Evolutionary conservation across 2,797 vertebrate genomes (phyloP).

Genomic region (Orientallactaga sibirica): DNA sequence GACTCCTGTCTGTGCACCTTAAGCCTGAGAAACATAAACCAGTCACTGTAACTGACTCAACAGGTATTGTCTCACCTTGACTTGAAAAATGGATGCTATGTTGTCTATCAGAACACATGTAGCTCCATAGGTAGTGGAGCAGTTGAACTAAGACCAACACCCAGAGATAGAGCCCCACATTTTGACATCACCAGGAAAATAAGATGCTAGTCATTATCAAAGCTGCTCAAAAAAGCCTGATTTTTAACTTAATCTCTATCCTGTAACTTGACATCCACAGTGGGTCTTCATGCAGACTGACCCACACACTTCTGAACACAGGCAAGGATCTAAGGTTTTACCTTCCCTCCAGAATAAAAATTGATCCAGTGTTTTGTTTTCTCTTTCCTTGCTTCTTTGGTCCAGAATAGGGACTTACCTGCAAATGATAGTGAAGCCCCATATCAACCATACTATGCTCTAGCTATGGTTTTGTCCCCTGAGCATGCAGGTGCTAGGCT

Average conservation of each 20-base stretch:
- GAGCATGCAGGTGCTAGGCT: not conserved
- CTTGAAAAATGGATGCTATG: slow-evolving; percentile 59
- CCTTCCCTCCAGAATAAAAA: not conserved
- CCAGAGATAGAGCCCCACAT: slow-evolving; percentile 57
- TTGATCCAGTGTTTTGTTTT: not conserved
- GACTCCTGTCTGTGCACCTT: slow-evolving; percentile 12
- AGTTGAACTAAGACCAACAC: not conserved
- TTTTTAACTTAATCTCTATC: slow-evolving; percentile 80
- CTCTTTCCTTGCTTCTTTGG: not conserved
- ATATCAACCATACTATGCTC: not conserved
- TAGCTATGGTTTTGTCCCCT: not conserved
- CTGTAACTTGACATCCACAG: slow-evolving; percentile 73
- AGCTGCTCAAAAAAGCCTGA: slow-evolving; percentile 63
- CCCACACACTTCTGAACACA: slow-evolving; percentile 81
- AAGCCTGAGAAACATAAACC: slow-evolving; percentile 48
- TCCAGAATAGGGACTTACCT: not conserved
- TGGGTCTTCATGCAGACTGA: slow-evolving; percentile 77
- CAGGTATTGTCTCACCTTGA: slow-evolving; percentile 72
- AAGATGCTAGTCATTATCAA: slow-evolving; percentile 65
- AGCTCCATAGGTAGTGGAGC: not conserved
- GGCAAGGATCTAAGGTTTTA: slow-evolving; percentile 39
- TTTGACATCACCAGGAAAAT: slow-evolving; percentile 80
- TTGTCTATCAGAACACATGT: slow-evolving; percentile 14
- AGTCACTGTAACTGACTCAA: slow-evolving; percentile 45
- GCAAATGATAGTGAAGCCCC: not conserved